Evolutionary conservation across 2,797 vertebrate species (phyloP).

Genomic region (Micromesistius poutassou): DNA sequence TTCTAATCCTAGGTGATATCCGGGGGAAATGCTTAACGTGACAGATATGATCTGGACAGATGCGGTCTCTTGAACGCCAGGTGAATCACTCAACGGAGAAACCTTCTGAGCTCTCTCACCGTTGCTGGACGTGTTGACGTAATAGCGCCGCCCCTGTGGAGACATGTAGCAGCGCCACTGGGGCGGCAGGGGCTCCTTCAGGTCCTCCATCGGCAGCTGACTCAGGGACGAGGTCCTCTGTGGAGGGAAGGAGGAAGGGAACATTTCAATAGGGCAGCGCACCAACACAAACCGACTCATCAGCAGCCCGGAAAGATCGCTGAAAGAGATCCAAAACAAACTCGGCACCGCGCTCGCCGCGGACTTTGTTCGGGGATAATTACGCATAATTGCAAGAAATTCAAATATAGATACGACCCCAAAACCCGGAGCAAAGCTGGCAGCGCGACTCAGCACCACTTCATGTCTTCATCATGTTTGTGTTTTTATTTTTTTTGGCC

Average conservation of each 20-base stretch:
- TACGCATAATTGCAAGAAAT: constrained; percentile 17
- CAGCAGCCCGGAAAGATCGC: background rate
- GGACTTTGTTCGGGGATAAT: background rate
- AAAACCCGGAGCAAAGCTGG: background rate
- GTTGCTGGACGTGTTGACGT: constrained; percentile 92
- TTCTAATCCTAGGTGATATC: background rate
- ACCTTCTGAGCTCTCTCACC: constrained; percentile 74
- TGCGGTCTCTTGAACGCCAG: too few relatives aligned
- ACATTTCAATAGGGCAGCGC: constrained; percentile 3
- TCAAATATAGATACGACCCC: constrained; percentile 10
- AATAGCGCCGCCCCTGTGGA: constrained; percentile 90
- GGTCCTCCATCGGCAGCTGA: constrained; percentile 83
- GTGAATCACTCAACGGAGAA: background rate
- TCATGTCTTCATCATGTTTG: too few relatives aligned
- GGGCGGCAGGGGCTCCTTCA: constrained; percentile 77
- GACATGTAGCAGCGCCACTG: constrained; percentile 97
- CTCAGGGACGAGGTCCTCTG: constrained; percentile 87
- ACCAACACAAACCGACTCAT: background rate
- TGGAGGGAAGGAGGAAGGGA: constrained; percentile 40
- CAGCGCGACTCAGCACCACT: background rate
- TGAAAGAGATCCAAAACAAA: background rate
- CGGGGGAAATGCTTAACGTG: background rate
- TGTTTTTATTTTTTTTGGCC: too few relatives aligned
- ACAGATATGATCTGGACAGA: too few relatives aligned
- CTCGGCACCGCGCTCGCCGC: too few relatives aligned